A percentile compares a stretch with the other conserved stretches of the same genome.
phyloP scores from a whole-genome alignment of 2,797 vertebrate genomes.

The Liasis olivaceus region DNA sequence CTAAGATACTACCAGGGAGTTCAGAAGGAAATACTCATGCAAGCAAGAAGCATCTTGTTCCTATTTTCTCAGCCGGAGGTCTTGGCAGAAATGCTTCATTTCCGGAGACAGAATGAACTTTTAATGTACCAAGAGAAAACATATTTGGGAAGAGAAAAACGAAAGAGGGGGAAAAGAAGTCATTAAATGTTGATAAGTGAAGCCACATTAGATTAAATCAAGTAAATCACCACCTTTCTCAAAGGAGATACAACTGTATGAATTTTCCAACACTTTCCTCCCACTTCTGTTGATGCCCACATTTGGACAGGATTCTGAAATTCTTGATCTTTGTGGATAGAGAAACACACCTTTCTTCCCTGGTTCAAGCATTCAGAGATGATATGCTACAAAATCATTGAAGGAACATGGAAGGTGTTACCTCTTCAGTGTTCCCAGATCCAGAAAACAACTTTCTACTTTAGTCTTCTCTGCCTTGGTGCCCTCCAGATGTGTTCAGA shows the following conservation, averaged over 20 bases:
- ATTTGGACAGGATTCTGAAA: not conserved
- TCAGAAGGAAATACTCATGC: not conserved
- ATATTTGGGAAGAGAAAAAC: constrained; percentile 35
- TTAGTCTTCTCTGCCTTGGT: not conserved
- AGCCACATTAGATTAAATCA: constrained; percentile 1
- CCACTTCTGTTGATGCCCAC: not conserved
- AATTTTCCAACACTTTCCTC: not conserved
- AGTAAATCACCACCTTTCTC: not conserved
- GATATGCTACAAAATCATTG: not conserved
- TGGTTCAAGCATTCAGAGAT: not conserved
- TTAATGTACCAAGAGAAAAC: constrained; percentile 59
- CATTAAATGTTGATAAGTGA: constrained; percentile 27
- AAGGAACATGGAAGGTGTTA: not conserved
- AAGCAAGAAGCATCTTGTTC: constrained; percentile 62
- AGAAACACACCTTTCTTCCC: not conserved
- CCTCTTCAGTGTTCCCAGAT: no score
- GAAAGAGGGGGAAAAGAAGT: not conserved
- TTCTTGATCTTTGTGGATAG: not conserved
- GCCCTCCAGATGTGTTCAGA: not conserved
- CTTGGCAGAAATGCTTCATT: constrained; percentile 66
- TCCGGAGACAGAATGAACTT: constrained; percentile 60
- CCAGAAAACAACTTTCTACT: not conserved
- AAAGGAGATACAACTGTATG: not conserved
- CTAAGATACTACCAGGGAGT: not conserved
- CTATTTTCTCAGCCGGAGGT: constrained; percentile 65